Evolutionary conservation across 2,113 vertebrate species (phyloP), one percentile per base, ranked within the genome.

Genomic region (Australoheros scitulus): DNA sequence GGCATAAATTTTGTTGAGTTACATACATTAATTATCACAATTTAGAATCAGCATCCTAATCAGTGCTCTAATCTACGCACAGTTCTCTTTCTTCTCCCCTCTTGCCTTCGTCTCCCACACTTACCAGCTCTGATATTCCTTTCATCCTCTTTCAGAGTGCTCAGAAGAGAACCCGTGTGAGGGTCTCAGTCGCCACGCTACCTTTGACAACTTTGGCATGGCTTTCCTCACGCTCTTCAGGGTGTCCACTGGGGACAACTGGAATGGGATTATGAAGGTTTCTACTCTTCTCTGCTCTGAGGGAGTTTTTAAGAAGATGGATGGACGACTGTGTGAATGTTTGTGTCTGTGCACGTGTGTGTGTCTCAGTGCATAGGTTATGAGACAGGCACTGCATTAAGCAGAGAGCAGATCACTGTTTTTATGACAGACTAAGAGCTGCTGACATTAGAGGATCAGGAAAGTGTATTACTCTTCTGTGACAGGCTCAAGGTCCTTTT

Each of bases 261-360:
- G 98, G 98, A 99, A 99, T 1, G 98, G 98, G 18, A 99, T 99
- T 94, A 99, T 99, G 98, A 99, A 99, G 98, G 98, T 98, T 84
- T 38, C 82, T 72, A 65, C 32, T 52, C 57, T 55, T 32, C 52
- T 55, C 17, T 65, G 72, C 26, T 72, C 26, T 55, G 26, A 55
- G 26, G 55, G 56, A 57, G 4, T 26, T 59, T 85, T 70, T 50
- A 80, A 61, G 77, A 79, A 59, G 83, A 88, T 55, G 76, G 76
- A 87, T 56, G 17, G 77, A 79, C 1, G 2, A 17, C 57, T 41
- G 79, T 56, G 75, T 76, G 32, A 55, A 47, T 75, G 64, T 82
- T 79, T 80, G 36, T 76, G 83, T 83, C 60, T 76, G 76, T 24
- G 61, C 38, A 11, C 32, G 14, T 70, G 68, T 80, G 81, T 61